Evolutionary conservation across 2,888 invertebrate species (phyloP), one percentile per base, ranked within the genome.

Genomic region (Stomorhina lunata): DNA sequence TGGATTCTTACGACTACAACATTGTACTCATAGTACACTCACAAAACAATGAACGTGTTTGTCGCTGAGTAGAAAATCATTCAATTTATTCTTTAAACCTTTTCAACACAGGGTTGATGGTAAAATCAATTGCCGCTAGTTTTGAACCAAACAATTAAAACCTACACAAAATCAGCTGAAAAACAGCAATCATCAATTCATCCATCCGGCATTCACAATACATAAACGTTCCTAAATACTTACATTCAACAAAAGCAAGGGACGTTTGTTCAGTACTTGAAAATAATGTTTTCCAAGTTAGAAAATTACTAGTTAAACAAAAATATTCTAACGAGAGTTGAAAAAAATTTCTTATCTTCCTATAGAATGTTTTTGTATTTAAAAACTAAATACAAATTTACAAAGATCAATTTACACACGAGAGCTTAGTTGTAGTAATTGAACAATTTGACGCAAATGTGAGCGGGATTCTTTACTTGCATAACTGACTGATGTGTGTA

Each of bases 1-100:
- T 59, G 17, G 57, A 48, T 57, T 76, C 61, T 76, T 66, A n/a
- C 37, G 59, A 29, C 48, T 68, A 50, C 27, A 10, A 59, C 29
- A 27, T 40, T 69, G 10, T 15, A 27, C 22, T 37, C 37, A 15
- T 27, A 29, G 34, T 37, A 76, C 27, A 59, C 17, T 40, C 37
- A 57, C 17, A 57, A 37, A 76, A 66, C 55, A 76, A 66, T 66
- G 48, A 76, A 66, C 45, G 66, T 76, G 76, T 66, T 66, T 66
- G 66, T 9, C 57, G 34, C 66, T 66, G 48, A 37, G 66, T 57
- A 57, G 12, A 65, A 76, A 59, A 37, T 66, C n/a, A 15, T 37
- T 66, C 57, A 57, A 76, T 66, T 66, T 76, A 25, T 55, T 75
- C 29, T 29, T 45, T 32, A 43, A 53, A 34, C 53, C 12, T 34